Conservation (phyloP, 2,113 vertebrate genomes). For the Carassius carassius region DNA sequence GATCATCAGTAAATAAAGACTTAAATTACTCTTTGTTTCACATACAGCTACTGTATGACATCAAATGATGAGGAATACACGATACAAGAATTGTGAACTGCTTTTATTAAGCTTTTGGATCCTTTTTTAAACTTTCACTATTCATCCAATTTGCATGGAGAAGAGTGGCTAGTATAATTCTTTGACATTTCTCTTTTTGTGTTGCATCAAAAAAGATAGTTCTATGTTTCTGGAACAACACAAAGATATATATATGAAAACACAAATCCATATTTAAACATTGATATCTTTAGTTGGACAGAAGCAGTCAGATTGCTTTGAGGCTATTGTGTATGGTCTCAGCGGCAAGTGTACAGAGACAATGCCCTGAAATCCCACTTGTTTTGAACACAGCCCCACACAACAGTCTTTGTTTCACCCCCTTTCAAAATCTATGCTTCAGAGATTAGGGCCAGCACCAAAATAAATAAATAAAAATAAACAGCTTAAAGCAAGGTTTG, state of each 20-base stretch:
- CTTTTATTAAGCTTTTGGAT: neutral
- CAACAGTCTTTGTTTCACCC: slow-evolving; percentile 62
- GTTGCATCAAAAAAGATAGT: neutral
- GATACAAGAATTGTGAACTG: neutral
- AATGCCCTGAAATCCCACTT: slow-evolving; percentile 57
- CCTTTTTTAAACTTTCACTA: neutral
- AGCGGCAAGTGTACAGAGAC: slow-evolving; percentile 53
- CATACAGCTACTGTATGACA: neutral
- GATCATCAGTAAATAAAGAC: neutral
- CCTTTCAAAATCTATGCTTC: slow-evolving; percentile 62
- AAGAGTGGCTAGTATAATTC: neutral
- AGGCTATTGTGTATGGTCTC: slow-evolving; percentile 49
- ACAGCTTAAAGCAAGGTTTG: slow-evolving; percentile 79
- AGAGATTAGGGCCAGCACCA: slow-evolving; percentile 61
- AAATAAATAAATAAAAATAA: slow-evolving; percentile 74
- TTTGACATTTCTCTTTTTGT: neutral
- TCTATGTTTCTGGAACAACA: neutral
- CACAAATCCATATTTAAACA: slow-evolving; percentile 8
- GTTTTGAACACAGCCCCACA: slow-evolving; percentile 59
- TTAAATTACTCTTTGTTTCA: neutral
- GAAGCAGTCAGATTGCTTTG: slow-evolving; percentile 3
- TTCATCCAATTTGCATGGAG: neutral
- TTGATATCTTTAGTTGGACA: neutral
- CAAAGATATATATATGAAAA: neutral
- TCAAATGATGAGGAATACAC: neutral